phyloP scores from a whole-genome alignment of 2,113 vertebrate genomes.

The Syngnathus scovelli region DNA sequence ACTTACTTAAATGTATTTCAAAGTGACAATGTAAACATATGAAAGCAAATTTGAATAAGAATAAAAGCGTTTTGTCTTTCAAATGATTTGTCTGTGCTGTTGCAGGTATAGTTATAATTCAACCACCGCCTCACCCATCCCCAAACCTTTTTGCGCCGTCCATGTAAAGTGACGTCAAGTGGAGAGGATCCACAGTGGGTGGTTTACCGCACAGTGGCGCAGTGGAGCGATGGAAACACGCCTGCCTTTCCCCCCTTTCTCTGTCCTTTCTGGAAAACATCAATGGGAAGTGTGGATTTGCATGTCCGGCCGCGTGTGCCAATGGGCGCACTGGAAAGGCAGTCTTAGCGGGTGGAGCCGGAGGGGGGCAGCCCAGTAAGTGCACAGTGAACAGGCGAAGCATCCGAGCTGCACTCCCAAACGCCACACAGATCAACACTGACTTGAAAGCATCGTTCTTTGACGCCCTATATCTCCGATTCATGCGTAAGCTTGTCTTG shows the following conservation, averaged over 20 bases:
- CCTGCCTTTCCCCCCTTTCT: slow-evolving; percentile 8
- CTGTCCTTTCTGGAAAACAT: slow-evolving; percentile 56
- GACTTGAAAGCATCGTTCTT: background rate
- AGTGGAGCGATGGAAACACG: slow-evolving; percentile 22
- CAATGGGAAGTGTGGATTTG: slow-evolving; percentile 70
- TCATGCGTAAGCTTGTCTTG: slow-evolving; percentile 8
- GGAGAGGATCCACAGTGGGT: background rate
- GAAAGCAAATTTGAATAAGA: no score
- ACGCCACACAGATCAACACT: background rate
- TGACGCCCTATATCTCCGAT: slow-evolving; percentile 17
- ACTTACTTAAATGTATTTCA: no score
- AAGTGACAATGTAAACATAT: no score
- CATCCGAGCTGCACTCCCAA: slow-evolving; percentile 44
- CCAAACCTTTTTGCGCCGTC: background rate
- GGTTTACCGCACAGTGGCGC: slow-evolving; percentile 49
- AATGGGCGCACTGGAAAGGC: slow-evolving; percentile 64
- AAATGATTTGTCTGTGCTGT: no score
- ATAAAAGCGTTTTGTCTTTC: no score
- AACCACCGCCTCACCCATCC: no score
- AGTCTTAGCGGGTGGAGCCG: slow-evolving; percentile 70
- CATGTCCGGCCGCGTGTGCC: slow-evolving; percentile 64
- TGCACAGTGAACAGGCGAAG: slow-evolving; percentile 67
- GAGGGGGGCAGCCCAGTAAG: slow-evolving; percentile 57
- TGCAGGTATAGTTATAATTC: no score
- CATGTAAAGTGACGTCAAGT: background rate